Conservation (phyloP, 2,888 invertebrate species). For the Hetaerina titia region DNA sequence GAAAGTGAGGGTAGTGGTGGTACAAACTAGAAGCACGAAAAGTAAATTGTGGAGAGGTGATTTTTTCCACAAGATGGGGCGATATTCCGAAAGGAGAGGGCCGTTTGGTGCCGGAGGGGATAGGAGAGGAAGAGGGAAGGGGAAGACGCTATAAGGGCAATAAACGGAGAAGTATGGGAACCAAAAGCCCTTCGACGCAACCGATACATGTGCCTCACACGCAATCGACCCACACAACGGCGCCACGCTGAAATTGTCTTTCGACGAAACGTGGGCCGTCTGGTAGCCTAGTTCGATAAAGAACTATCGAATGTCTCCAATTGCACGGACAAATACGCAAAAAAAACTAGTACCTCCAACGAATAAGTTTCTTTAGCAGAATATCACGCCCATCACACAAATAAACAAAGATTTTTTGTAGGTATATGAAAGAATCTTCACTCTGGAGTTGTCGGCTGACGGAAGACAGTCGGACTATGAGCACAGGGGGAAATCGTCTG, state of each 20-base stretch:
- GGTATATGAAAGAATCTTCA: no score
- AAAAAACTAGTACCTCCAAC: no score
- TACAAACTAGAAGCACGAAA: constrained; percentile 45
- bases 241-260: neutral
- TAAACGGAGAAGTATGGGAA: constrained; percentile 62
- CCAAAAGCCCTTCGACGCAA: constrained; percentile 64
- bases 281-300: constrained; percentile 1
- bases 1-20: neutral
- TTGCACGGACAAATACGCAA: neutral
- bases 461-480: neutral
- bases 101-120: neutral
- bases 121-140: neutral
- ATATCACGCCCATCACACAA: no score
- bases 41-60: constrained; percentile 60
- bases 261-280: neutral
- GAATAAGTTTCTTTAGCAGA: no score
- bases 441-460: no score
- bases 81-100: constrained; percentile 33
- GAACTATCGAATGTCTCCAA: neutral
- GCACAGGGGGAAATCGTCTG: neutral
- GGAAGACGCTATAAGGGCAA: constrained; percentile 58
- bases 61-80: constrained; percentile 45
- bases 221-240: constrained; percentile 43
- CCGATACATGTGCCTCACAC: constrained; percentile 57
- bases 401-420: no score